Evolutionary conservation across 2,888 invertebrate genomes (phyloP), one percentile per base, ranked within the genome.

Genomic region (Orthonychiurus folsomi): DNA sequence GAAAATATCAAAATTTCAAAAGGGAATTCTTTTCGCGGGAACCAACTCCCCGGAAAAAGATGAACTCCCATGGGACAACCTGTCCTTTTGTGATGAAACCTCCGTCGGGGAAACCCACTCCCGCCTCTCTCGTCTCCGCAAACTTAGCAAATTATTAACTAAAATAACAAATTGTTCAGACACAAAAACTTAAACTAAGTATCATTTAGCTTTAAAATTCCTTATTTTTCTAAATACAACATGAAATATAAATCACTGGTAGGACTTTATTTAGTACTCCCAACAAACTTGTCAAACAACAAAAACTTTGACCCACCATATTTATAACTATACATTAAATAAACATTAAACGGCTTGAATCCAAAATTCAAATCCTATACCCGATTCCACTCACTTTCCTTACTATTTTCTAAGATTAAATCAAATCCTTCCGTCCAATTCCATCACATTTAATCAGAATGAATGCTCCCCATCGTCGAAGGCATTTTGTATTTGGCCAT

Each of bases 1-100:
- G 37, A 37, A 37, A 37, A 37, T 37, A 37, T 37, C 37, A 37
- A 37, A 37, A 37, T 37, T 37, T 37, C 37, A 37, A 37, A 37
- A 37, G 37, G 15, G 37, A 37, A 37, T 37, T 37, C 37, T 15
- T 37, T 37, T 37, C 37, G 5, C 37, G 9, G 37, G 9, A 37
- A 9, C 37, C 37, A 37, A 37, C 37, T 37, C 9, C n/a, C n/a
- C 15, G 15, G 37, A 37, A 37, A 15, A 37, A 9, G 37, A 37
- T 37, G 37, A 37, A 37, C 9, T 37, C 37, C 15, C 37, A 37
- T 9, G 37, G 37, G 37, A 37, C 37, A 37, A 37, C 37, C 37
- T 37, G 37, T 37, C 37, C 37, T 15, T 37, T 37, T 37, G 37
- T 37, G 37, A 5, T 37, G 9, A 37, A 37, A 37, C 37, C 37